A percentile compares a stretch with the other conserved stretches of the same genome.
Evolutionary conservation across 2,888 invertebrate genomes (phyloP).

Genomic region (Julus scandinavius): DNA sequence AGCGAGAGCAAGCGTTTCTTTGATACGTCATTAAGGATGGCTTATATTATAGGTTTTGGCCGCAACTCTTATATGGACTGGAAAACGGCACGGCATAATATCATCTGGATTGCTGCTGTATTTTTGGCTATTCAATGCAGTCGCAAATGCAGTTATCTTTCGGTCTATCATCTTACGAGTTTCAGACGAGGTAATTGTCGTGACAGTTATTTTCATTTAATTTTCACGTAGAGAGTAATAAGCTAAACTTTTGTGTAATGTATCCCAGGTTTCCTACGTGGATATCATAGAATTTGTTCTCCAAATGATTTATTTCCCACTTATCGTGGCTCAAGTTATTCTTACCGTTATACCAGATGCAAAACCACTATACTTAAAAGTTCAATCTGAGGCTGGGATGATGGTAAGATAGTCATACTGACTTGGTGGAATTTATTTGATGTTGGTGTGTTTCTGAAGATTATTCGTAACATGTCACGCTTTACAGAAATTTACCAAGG

Average conservation of each 20-base stretch:
- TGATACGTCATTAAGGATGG: background rate
- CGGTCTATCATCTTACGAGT: constrained; percentile 71
- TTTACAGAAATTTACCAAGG: constrained; percentile 16
- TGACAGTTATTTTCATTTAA: background rate
- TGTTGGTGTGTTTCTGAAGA: too few species aligned
- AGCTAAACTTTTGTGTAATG: background rate
- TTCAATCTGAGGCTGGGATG: background rate
- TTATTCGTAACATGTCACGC: too few species aligned
- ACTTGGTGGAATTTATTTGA: background rate
- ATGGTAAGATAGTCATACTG: background rate
- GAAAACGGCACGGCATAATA: constrained; percentile 84
- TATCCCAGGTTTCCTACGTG: background rate
- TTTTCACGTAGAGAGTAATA: background rate
- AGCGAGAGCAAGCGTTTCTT: background rate
- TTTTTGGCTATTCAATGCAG: constrained; percentile 84
- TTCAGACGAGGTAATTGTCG: constrained; percentile 54
- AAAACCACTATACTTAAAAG: constrained; percentile 22
- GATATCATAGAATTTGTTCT: constrained; percentile 48
- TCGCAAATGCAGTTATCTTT: constrained; percentile 80
- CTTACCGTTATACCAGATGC: constrained; percentile 53
- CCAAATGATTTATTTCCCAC: constrained; percentile 50
- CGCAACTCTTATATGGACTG: constrained; percentile 76
- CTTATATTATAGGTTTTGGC: background rate
- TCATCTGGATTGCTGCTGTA: constrained; percentile 90
- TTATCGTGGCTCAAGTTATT: constrained; percentile 52